Base-by-base conservation (phyloP, 2,888 invertebrate species). In the Matsumyia berberina region DNA sequence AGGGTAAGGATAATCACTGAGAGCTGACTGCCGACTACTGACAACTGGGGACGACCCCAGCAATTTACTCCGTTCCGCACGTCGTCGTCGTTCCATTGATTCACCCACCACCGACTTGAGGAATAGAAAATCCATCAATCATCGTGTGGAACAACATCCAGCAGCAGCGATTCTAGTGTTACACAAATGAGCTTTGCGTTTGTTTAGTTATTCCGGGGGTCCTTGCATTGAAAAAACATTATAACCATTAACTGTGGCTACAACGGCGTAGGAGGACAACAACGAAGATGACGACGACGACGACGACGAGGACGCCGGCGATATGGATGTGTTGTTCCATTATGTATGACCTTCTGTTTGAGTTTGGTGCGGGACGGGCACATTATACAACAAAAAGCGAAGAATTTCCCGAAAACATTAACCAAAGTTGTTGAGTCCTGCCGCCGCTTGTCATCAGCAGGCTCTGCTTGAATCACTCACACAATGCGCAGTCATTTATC, bases 191-290 rank as follows among this genome's bases (percentile, higher is more conserved):
- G 78, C 70, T 78, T 60, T 72, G 66, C 60, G 67, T 51, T 76
- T 19, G 42, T 51, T 76, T 19, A 35, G 12, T 33, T 42, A 42
- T 35, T 7, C 12, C 9, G 15, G 39, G 37, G 46, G 51, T 51
- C 57, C 73, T 79, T 79, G 74, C 83, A 85, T 85, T 85, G 83
- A 79, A 85, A 85, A 85, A 62, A 79, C 79, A 85, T 85, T 85
- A 85, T 49, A 69, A 58, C 79, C 79, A 79, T 83, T 78, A 73
- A 79, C 69, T 83, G 72, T 57, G 39, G 29, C 31, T 31, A 19
- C 29, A 17, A 37, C 12, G 4, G 24, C 17, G 53, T 12, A 62
- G 15, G n/a, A 37, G 33, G n/a, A 7, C 12, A 24, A 24, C 24
- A 24, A 24, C 24, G 4, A 24, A 1, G 24, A 24, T 3, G 4